Base-by-base conservation (phyloP, 1,140 invertebrate genomes). In the Polypedilum pembai region DNA sequence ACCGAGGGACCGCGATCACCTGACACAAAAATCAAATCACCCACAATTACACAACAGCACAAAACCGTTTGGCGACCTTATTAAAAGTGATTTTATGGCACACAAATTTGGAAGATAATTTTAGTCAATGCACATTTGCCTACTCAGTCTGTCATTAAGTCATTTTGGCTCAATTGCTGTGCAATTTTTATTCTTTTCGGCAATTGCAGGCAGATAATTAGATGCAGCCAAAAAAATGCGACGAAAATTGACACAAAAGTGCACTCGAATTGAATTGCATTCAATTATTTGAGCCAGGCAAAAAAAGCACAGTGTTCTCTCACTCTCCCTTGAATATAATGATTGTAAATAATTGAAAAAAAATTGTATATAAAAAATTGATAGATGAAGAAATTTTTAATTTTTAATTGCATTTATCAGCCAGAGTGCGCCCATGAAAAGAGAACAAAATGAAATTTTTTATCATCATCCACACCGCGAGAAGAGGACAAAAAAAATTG, bases 51-150 rank as follows among this genome's bases (percentile, higher is more conserved):
- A 24, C 81, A 83, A 18, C 84, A 87, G 17, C 65, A 69, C 8
- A 90, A 91, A 83, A 85, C 87, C 15, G 89, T 92, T 10, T 92
- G 91, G 91, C 85, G 90, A 78, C 91, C 90, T 15, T 92, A 92
- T 83, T 92, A 56, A 3, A 15, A 12, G 8, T 15, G 10, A 56
- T 12, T 56, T 56, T 15, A 1, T 56, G 45, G 10, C n/a, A 56
- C 41, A 45, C 3, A 45, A 45, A 12, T 45, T 8, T 12, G 41
- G 15, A 45, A 15, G 15, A 45, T 45, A 45, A 45, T 45, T 45
- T 45, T 45, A 12, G 41, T 45, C 41, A 45, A 45, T 45, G 15
- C 24, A 33, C 5, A 33, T 33, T 33, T 33, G 24, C 24, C 24
- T 33, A 33, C 24, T 33, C 24, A 33, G 1, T 33, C 2, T 33